Evolutionary conservation across 2,113 vertebrate species (phyloP).

Genomic region (Pogonocichla stellata): DNA sequence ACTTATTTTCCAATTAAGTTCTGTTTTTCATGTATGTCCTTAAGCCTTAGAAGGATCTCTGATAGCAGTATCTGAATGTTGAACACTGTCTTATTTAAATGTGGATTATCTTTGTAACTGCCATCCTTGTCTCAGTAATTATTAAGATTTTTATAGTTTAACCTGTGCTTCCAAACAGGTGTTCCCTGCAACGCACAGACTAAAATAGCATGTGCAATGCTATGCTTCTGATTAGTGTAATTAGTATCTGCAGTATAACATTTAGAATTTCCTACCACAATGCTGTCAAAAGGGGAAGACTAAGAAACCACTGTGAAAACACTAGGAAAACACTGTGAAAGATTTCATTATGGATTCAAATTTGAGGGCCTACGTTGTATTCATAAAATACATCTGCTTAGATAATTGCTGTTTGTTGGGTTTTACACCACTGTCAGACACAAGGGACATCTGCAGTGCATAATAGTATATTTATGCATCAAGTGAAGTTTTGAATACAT

Average conservation of each 20-base stretch:
- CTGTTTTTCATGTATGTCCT: background rate
- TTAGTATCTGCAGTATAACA: background rate
- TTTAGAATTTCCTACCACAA: background rate
- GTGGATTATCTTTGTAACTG: background rate
- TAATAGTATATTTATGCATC: background rate
- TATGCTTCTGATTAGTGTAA: background rate
- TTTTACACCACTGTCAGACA: background rate
- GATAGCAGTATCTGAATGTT: background rate
- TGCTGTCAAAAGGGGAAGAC: background rate
- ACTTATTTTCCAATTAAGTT: background rate
- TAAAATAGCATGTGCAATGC: background rate
- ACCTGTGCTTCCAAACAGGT: background rate
- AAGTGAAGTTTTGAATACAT: constrained; percentile 19
- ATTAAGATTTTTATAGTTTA: background rate
- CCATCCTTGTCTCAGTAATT: background rate
- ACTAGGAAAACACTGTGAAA: background rate
- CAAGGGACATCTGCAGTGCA: constrained; percentile 3
- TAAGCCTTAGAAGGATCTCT: background rate
- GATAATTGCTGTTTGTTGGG: constrained; percentile 9
- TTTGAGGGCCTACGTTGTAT: background rate
- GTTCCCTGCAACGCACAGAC: background rate
- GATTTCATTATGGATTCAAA: constrained; percentile 1
- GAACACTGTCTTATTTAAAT: background rate
- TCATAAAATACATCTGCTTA: background rate
- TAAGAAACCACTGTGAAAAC: background rate